Base-by-base conservation (phyloP, 2,113 vertebrate species). In the Myiozetetes cayanensis region DNA sequence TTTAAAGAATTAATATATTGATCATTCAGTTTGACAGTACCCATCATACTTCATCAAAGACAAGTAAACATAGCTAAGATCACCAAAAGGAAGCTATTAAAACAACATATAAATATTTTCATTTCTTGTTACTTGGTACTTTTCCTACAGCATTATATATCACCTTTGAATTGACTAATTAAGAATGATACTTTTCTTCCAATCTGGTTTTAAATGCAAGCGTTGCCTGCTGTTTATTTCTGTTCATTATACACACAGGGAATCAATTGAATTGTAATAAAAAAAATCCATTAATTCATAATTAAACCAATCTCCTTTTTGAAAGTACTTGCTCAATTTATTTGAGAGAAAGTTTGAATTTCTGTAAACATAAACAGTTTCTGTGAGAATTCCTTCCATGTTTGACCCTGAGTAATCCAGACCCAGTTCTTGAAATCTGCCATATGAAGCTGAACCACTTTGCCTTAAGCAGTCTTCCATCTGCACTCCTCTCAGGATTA, bases 1-100 rank as follows among this genome's bases (percentile, higher is more conserved):
- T 96, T 95, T 90, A 94, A 94, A 86, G 97, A 91, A 95, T 72
- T 22, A 95, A 20, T 65, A 68, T 58, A 8, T 95, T 95, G 91
- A 95, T 67, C 77, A 85, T 92, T 96, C 96, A 95, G 80, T 35
- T 85, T 93, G 87, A 95, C 55, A 79, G 24, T 83, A n/a, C 31
- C 21, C 93, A 74, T 94, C 44, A 63, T 56, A 84, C 63, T 90
- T 97, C 93, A 94, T 96, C 70, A 96, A 94, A 95, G 39, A 73
- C 18, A 94, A 96, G 70, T 93, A 94, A 92, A 19, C 22, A 55
- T 74, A 90, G 46, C 84, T 97, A 94, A 90, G 74, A 83, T 96
- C 87, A 93, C 53, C 39, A 75, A 96, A 96, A 96, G 56, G 67
- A 97, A 98, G 94, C 85, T 65, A 95, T 94, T 93, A 95, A 94